phyloP scores from a whole-genome alignment of 1,140 invertebrate genomes.

The Oncopodura yosiiana region DNA sequence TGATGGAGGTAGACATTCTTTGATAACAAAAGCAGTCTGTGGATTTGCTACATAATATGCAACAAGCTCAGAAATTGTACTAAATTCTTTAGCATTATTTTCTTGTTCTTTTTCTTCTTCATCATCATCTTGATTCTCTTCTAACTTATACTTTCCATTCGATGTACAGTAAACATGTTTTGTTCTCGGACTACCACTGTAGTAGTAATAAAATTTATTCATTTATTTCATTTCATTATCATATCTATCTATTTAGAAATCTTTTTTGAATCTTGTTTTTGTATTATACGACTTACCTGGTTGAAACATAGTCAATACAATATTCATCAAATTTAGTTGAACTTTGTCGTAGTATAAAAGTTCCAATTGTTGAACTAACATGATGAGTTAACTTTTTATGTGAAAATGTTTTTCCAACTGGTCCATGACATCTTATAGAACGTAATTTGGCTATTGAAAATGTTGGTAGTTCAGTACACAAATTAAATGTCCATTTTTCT shows the following conservation, averaged over 20 bases:
- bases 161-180: slow-evolving; percentile 1
- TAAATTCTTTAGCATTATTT: slow-evolving; percentile 46
- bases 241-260: not conserved
- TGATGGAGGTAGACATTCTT: slow-evolving; percentile 68
- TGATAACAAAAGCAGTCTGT: slow-evolving; percentile 49
- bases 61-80: slow-evolving; percentile 53
- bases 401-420: slow-evolving; percentile 73
- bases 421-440: slow-evolving; percentile 71
- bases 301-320: slow-evolving; percentile 68
- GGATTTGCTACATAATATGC: slow-evolving; percentile 42
- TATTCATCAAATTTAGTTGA: slow-evolving; percentile 63
- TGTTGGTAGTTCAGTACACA: slow-evolving; percentile 66
- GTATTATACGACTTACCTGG: slow-evolving; percentile 43
- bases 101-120: too few relatives aligned
- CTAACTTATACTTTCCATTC: slow-evolving; percentile 23
- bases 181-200: slow-evolving; percentile 19
- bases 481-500: slow-evolving; percentile 79
- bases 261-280: not conserved
- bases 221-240: not conserved
- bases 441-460: slow-evolving; percentile 64
- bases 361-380: slow-evolving; percentile 58
- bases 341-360: slow-evolving; percentile 70
- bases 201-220: not conserved
- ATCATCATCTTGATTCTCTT: too few relatives aligned
- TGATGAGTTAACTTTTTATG: slow-evolving; percentile 71